phyloP scores from a whole-genome alignment of 2,113 vertebrate species.

The Myanophis thanlyinensis region DNA sequence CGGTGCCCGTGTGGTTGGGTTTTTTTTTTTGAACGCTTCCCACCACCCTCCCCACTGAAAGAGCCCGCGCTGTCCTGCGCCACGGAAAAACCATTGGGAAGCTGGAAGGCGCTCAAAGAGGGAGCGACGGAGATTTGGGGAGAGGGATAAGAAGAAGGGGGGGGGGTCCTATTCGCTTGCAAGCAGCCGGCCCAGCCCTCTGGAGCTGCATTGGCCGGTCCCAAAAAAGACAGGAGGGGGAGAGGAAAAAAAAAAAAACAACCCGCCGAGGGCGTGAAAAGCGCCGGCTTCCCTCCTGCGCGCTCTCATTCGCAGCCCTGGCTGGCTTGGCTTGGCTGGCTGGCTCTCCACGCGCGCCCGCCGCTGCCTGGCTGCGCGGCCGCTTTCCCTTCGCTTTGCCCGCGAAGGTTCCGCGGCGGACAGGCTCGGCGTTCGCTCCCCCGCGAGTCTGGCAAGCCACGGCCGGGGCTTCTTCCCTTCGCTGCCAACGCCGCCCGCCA shows the following conservation, averaged over 20 bases:
- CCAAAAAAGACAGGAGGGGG: not conserved
- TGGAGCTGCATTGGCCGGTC: constrained; percentile 41
- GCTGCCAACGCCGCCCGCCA: not conserved
- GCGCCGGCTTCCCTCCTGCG: constrained; percentile 12
- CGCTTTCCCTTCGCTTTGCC: not conserved
- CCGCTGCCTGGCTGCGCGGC: constrained; percentile 14
- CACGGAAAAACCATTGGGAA: constrained; percentile 34
- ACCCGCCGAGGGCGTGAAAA: constrained; percentile 28
- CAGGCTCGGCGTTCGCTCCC: not conserved
- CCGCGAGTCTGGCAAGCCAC: not conserved
- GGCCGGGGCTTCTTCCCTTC: not conserved
- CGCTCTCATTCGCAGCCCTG: constrained; percentile 10
- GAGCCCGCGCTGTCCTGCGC: constrained; percentile 12
- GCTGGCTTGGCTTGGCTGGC: constrained; percentile 6
- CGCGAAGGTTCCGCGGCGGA: not conserved
- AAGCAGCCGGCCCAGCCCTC: constrained; percentile 38
- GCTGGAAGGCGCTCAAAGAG: constrained; percentile 40
- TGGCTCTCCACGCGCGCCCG: not conserved
- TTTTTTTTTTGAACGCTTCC: not conserved
- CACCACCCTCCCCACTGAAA: not conserved
- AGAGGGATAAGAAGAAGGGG: not conserved
- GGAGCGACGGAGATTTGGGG: not conserved
- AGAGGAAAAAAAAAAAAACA: not conserved
- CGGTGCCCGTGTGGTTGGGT: not conserved
- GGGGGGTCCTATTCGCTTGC: not conserved